Evolutionary conservation across 2,888 invertebrate species (phyloP).

Genomic region (Drosophila putrida): DNA sequence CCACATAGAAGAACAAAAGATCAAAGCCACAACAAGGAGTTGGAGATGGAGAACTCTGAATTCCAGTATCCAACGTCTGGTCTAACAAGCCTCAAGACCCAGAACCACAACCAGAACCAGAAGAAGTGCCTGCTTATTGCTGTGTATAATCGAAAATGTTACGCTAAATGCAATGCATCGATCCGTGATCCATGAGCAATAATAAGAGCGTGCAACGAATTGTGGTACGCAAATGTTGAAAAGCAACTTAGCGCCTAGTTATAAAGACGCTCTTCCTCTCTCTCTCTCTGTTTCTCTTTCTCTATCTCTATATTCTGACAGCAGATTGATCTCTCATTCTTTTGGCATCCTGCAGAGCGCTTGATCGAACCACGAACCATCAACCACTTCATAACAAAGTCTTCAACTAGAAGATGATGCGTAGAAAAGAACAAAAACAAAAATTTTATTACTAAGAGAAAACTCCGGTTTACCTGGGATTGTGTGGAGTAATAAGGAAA

Average conservation of each 20-base stretch:
- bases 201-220: conserved; percentile 60
- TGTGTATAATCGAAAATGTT: conserved; percentile 63
- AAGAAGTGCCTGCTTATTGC: conserved; percentile 46
- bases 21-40: conserved; percentile 30
- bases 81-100: conserved; percentile 31
- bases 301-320: conserved; percentile 8
- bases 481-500: not conserved
- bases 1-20: conserved; percentile 52
- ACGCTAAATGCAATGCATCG: conserved; percentile 65
- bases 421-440: conserved; percentile 13
- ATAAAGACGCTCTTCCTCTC: conserved; percentile 11
- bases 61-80: not conserved
- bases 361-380: conserved; percentile 16
- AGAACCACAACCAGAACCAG: not conserved
- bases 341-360: conserved; percentile 49
- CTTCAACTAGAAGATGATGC: conserved; percentile 24
- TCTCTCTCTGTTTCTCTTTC: no score
- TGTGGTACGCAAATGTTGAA: conserved; percentile 63
- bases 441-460: not conserved
- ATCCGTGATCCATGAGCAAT: conserved; percentile 47
- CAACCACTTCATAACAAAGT: conserved; percentile 19
- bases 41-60: no score
- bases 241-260: conserved; percentile 62
- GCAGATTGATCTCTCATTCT: conserved; percentile 37
- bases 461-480: not conserved